Evolutionary conservation across 2,797 vertebrate genomes (phyloP).

Genomic region (Hoplostethus mediterraneus): DNA sequence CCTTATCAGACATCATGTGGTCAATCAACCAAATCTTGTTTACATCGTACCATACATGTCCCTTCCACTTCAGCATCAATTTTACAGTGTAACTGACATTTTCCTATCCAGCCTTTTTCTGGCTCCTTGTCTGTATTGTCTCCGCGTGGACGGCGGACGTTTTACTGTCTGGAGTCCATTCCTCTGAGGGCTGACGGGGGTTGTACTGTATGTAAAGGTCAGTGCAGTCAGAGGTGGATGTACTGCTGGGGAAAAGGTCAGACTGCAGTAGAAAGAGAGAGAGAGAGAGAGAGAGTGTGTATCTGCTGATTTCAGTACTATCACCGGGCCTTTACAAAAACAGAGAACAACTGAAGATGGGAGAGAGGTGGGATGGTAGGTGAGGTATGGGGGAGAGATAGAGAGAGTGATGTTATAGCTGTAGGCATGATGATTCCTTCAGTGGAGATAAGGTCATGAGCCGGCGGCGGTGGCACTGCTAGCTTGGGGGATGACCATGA

Average conservation of each 20-base stretch:
- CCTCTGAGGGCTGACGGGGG: constrained; percentile 54
- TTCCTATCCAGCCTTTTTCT: constrained; percentile 32
- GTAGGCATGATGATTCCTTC: constrained; percentile 41
- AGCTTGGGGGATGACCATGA: constrained; percentile 36
- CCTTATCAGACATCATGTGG: constrained; percentile 9
- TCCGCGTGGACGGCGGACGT: constrained; percentile 54
- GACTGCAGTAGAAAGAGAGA: constrained; percentile 10
- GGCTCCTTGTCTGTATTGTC: constrained; percentile 44
- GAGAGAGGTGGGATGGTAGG: constrained; percentile 19
- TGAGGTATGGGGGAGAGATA: not conserved
- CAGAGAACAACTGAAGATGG: constrained; percentile 48
- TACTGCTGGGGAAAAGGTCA: constrained; percentile 76
- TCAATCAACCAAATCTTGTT: constrained; percentile 35
- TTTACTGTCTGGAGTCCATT: constrained; percentile 53
- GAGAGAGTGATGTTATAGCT: constrained; percentile 39
- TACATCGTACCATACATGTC: constrained; percentile 19
- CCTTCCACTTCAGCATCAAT: constrained; percentile 34
- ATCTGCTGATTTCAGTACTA: constrained; percentile 60
- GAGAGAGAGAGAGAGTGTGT: constrained; percentile 46
- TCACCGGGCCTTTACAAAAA: constrained; percentile 51
- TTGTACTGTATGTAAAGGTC: constrained; percentile 77
- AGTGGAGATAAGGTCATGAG: constrained; percentile 66
- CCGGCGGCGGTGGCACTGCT: constrained; percentile 39
- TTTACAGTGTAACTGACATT: constrained; percentile 39
- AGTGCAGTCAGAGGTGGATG: constrained; percentile 76